Evolutionary conservation across 2,888 invertebrate genomes (phyloP), one percentile per base, ranked within the genome.

Genomic region (Phania funesta): DNA sequence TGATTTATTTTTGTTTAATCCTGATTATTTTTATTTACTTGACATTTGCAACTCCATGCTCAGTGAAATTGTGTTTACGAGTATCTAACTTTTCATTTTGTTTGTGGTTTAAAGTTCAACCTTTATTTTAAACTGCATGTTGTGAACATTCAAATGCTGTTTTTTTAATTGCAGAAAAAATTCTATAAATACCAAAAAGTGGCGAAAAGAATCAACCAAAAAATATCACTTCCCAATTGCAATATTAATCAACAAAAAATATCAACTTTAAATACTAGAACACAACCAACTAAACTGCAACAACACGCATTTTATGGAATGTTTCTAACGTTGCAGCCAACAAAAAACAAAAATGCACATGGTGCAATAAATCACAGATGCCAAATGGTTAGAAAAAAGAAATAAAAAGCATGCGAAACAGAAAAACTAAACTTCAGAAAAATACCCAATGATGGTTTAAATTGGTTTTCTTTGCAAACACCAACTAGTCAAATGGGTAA

Each of bases 351-450:
- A 81, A 81, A 62, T 77, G 41, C 73, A 73, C 54, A 62, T 62
- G 76, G 73, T 76, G 71, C 77, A 73, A 81, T 81, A 81, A 81
- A 81, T 81, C 77, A 81, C 77, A 77, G 76, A 67, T 77, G 41
- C 38, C 56, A 67, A 58, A 48, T 29, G 46, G 74, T 46, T 20
- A 20, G 24, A 64, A 64, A 70, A n/a, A n/a, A n/a, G n/a, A 62
- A 50, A 32, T 3, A 38, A 29, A 16, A 44, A 65, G 24, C 13
- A 26, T 3, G 6, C 44, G 29, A 38, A 67, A 67, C 5, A 56
- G 13, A 11, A 41, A 67, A 60, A 38, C 35, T 44, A 46, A 52
- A 46, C 32, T 77, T 77, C 48, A 5, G 7, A 75, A 54, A 78
- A 54, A 48, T 41, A 78, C 22, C 70, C 62, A 70, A 48, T 71